Evolutionary conservation across 2,888 invertebrate species (phyloP).

Genomic region (Drosophila lutescens): DNA sequence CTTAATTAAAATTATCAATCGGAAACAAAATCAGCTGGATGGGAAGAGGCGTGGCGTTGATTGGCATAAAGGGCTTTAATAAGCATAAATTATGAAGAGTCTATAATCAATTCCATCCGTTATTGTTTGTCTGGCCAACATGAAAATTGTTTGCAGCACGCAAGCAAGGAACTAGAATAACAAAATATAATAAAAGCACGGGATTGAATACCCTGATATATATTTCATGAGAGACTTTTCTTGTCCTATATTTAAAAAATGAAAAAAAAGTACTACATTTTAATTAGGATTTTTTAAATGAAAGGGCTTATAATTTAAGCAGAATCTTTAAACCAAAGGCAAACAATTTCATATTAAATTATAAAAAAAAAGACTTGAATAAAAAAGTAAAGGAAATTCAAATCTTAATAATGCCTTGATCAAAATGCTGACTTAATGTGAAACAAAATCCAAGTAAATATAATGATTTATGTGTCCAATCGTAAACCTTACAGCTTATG

Average conservation of each 20-base stretch:
- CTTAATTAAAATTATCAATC: slow-evolving; percentile 35
- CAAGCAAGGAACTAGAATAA: slow-evolving; percentile 39
- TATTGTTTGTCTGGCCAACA: slow-evolving; percentile 46
- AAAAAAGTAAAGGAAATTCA: too few relatives aligned
- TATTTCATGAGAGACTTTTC: too few relatives aligned
- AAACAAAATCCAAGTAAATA: background rate
- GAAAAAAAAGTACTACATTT: too few relatives aligned
- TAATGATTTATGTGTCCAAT: background rate
- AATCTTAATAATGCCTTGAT: too few relatives aligned
- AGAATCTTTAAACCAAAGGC: too few relatives aligned
- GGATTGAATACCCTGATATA: slow-evolving; percentile 4
- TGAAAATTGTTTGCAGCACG: slow-evolving; percentile 67
- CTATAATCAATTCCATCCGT: slow-evolving; percentile 62
- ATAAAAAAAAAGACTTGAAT: too few relatives aligned
- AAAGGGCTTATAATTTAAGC: too few relatives aligned
- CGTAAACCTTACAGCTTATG: background rate
- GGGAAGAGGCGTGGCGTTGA: slow-evolving; percentile 33
- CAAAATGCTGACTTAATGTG: too few relatives aligned
- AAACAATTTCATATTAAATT: too few relatives aligned
- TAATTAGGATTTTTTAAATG: too few relatives aligned
- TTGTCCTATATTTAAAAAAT: too few relatives aligned
- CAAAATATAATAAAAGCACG: slow-evolving; percentile 8
- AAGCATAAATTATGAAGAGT: slow-evolving; percentile 65
- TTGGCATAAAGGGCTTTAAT: slow-evolving; percentile 47
- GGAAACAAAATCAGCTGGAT: slow-evolving; percentile 26